Percentiles rank a stretch among this genome's conserved stretches.
Evolutionary conservation across 2,113 vertebrate genomes (phyloP).

Genomic region (Oceanodroma tethys): DNA sequence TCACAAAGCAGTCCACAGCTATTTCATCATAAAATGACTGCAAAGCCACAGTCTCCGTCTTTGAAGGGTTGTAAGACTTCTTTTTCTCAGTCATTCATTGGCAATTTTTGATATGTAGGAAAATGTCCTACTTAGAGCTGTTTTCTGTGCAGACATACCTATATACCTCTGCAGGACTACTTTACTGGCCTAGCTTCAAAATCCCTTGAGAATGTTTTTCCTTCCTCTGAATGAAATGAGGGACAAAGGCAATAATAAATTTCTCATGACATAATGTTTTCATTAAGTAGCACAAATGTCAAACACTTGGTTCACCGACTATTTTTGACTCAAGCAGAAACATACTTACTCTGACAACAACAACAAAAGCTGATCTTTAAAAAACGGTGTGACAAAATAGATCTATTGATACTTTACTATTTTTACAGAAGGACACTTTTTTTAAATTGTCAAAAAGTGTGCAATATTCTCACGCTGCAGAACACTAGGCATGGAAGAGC

Average conservation of each 20-base stretch:
- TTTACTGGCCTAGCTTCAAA: not conserved
- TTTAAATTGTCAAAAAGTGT: not conserved
- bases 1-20: not conserved
- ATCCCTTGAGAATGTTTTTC: not conserved
- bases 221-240: conserved; percentile 16
- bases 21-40: not conserved
- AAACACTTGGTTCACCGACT: not conserved
- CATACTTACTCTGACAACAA: not conserved
- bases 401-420: not conserved
- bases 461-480: not conserved
- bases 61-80: not conserved
- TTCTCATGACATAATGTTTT: conserved; percentile 21
- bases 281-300: conserved; percentile 1
- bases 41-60: not conserved
- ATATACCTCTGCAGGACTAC: not conserved
- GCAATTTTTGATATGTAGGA: not conserved
- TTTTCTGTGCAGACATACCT: not conserved
- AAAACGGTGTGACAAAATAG: not conserved
- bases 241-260: not conserved
- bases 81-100: not conserved
- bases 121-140: not conserved
- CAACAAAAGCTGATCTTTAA: not conserved
- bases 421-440: not conserved
- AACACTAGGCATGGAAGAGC: not conserved
- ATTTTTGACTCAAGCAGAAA: not conserved